Evolutionary conservation across 2,797 vertebrate genomes (phyloP).

Genomic region (Arnoldichthys spilopterus): DNA sequence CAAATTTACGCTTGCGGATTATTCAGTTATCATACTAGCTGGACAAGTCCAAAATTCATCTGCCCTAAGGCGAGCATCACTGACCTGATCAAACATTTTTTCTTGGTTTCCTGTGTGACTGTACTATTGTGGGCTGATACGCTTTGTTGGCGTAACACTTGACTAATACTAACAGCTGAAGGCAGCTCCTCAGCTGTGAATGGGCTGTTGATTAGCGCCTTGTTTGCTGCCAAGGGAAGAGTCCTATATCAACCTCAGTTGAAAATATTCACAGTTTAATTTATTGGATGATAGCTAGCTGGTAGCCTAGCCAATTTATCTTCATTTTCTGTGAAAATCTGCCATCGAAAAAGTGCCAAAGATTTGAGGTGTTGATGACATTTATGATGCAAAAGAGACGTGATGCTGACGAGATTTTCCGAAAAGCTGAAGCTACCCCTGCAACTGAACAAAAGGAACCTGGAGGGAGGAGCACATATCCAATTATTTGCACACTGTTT

Average conservation of each 20-base stretch:
- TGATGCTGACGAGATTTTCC: no score
- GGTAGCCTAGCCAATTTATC: not conserved
- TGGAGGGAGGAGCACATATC: no score
- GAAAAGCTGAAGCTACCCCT: no score
- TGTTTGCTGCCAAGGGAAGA: constrained; percentile 31
- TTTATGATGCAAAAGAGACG: not conserved
- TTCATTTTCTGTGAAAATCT: not conserved
- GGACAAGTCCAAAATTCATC: not conserved
- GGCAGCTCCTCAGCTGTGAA: constrained; percentile 41
- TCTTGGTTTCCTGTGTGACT: not conserved
- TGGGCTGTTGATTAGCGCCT: constrained; percentile 39
- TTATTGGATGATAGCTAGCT: constrained; percentile 2
- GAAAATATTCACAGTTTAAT: not conserved
- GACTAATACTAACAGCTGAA: constrained; percentile 10
- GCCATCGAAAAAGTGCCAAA: not conserved
- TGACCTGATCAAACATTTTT: not conserved
- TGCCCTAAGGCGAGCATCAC: not conserved
- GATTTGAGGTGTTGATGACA: not conserved
- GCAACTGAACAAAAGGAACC: no score
- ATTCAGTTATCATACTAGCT: constrained; percentile 4
- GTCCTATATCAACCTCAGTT: not conserved
- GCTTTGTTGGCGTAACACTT: constrained; percentile 40
- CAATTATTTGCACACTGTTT: not conserved
- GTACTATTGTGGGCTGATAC: not conserved
- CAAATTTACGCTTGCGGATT: constrained; percentile 7